Evolutionary conservation across 2,888 invertebrate species (phyloP).

Genomic region (Mystacides longicornis): DNA sequence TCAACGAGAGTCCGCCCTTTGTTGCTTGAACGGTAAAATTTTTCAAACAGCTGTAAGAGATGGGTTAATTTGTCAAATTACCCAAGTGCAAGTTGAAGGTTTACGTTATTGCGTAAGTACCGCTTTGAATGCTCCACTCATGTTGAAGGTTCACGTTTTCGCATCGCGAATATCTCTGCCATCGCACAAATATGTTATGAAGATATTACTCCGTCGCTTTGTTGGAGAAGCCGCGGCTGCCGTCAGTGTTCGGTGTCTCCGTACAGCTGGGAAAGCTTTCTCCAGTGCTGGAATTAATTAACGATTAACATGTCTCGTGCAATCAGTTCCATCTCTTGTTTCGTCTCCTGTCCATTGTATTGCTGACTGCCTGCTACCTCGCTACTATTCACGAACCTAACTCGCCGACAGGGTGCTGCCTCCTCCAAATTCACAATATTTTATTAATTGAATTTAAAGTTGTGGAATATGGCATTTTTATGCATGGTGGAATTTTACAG

Average conservation of each 20-base stretch:
- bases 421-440: not conserved
- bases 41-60: no score
- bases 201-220: conserved; percentile 4
- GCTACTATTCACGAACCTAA: not conserved
- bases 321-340: conserved; percentile 15
- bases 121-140: not conserved
- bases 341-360: conserved; percentile 10
- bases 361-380: conserved; percentile 8
- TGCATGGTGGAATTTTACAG: no score
- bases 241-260: not conserved
- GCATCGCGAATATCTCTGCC: not conserved
- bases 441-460: no score
- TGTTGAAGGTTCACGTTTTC: conserved; percentile 1
- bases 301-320: conserved; percentile 23
- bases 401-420: not conserved
- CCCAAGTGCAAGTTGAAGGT: no score
- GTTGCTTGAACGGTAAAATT: no score
- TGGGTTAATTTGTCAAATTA: no score
- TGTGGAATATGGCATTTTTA: no score
- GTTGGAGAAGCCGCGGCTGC: not conserved
- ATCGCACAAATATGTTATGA: not conserved
- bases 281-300: conserved; percentile 19
- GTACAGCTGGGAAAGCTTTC: not conserved
- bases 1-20: no score
- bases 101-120: no score